phyloP scores from a whole-genome alignment of 2,113 vertebrate species.

The Xiphias gladius region DNA sequence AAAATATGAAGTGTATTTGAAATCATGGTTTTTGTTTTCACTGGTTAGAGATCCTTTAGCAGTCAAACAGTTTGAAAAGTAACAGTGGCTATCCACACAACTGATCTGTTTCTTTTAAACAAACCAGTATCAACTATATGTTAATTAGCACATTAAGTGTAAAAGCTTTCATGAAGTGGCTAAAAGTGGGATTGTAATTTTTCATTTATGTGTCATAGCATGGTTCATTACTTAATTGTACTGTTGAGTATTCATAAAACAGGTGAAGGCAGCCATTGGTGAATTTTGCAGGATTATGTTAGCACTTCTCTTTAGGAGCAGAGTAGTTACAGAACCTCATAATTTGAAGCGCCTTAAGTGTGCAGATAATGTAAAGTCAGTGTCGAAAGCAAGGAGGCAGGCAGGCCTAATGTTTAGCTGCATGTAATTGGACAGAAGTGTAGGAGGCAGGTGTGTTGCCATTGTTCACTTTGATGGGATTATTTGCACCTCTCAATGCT shows the following conservation, averaged over 20 bases:
- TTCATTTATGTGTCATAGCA: not conserved
- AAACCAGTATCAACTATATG: not conserved
- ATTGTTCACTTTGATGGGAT: conserved; percentile 87
- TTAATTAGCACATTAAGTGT: not conserved
- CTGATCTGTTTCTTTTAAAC: not conserved
- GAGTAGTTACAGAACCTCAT: conserved; percentile 61
- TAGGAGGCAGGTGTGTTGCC: conserved; percentile 81
- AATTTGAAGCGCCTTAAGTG: conserved; percentile 54
- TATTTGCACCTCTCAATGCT: conserved; percentile 85
- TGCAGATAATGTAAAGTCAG: conserved; percentile 55
- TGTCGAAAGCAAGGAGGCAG: conserved; percentile 41
- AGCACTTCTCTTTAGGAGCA: conserved; percentile 23
- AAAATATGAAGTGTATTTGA: not conserved
- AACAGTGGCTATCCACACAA: not conserved
- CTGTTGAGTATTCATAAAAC: conserved; percentile 9
- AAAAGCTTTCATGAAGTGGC: not conserved
- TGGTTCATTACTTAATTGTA: not conserved
- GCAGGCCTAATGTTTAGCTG: conserved; percentile 70
- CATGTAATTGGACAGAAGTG: conserved; percentile 77
- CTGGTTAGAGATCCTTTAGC: not conserved
- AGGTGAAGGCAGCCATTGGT: not conserved
- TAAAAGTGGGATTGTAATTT: not conserved
- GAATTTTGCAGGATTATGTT: conserved; percentile 13
- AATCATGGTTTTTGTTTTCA: not conserved
- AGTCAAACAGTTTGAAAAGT: not conserved